phyloP scores from a whole-genome alignment of 2,888 invertebrate genomes.

The Vandiemenella viatica region DNA sequence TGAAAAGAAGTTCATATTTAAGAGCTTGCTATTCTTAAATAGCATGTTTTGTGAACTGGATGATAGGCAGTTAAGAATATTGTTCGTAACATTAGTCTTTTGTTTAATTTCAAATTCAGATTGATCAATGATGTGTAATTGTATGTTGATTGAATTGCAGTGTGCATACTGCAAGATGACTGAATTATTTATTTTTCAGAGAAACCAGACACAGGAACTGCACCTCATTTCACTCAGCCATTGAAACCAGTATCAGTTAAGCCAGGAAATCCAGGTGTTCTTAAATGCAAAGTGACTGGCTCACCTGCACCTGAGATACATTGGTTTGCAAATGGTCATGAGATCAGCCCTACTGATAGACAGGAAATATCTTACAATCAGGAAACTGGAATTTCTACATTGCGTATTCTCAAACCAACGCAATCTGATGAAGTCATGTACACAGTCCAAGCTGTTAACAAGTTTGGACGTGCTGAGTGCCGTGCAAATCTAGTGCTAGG shows the following conservation, averaged over 20 bases:
- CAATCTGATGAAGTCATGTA: constrained; percentile 52
- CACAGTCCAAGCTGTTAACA: constrained; percentile 54
- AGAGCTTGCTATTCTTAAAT: no score
- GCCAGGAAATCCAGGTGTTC: constrained; percentile 42
- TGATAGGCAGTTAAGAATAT: no score
- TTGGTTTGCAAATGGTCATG: constrained; percentile 49
- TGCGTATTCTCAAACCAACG: constrained; percentile 47
- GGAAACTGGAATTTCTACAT: constrained; percentile 43
- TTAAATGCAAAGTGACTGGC: constrained; percentile 53
- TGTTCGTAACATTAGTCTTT: no score
- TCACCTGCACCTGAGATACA: constrained; percentile 53
- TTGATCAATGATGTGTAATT: no score
- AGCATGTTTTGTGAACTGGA: no score
- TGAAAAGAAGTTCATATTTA: no score
- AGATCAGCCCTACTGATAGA: constrained; percentile 40
- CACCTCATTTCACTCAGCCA: constrained; percentile 48
- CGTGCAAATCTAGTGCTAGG: constrained; percentile 53
- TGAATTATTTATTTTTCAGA: constrained; percentile 26
- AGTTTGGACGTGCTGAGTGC: constrained; percentile 56
- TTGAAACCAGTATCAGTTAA: constrained; percentile 48
- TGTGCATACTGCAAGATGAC: no score
- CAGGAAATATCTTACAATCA: constrained; percentile 41
- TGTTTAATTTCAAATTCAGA: not conserved
- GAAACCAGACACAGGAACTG: constrained; percentile 53
- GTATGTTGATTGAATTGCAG: no score